Evolutionary conservation across 2,888 invertebrate genomes (phyloP).

Genomic region (Andrena trimmerana): DNA sequence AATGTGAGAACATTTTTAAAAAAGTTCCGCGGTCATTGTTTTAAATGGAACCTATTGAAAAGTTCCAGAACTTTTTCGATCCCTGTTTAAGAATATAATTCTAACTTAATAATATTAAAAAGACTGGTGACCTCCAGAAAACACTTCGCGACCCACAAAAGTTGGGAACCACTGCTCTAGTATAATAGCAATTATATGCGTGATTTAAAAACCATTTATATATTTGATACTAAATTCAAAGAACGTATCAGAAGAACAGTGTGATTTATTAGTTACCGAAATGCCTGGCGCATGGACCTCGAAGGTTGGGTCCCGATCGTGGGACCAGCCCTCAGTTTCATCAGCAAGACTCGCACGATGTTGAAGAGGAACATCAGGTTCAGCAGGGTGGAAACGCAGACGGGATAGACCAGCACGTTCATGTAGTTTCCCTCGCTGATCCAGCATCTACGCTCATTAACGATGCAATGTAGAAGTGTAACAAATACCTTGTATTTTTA

Average conservation of each 20-base stretch:
- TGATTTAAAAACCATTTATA: too few relatives aligned
- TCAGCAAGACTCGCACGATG: slow-evolving; percentile 94
- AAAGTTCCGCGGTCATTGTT: too few relatives aligned
- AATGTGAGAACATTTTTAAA: too few relatives aligned
- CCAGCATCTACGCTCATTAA: slow-evolving; percentile 89
- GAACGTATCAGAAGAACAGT: slow-evolving; percentile 1
- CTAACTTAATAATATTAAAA: too few relatives aligned
- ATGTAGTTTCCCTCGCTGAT: slow-evolving; percentile 90
- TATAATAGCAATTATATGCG: too few relatives aligned
- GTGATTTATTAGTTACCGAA: slow-evolving; percentile 86
- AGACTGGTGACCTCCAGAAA: too few relatives aligned
- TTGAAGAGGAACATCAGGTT: slow-evolving; percentile 95
- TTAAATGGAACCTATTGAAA: too few relatives aligned
- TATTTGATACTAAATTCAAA: not conserved
- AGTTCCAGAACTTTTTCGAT: too few relatives aligned
- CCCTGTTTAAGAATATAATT: too few relatives aligned
- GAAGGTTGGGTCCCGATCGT: slow-evolving; percentile 88
- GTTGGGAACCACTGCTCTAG: too few relatives aligned
- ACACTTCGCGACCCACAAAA: too few relatives aligned
- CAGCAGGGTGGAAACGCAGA: slow-evolving; percentile 92
- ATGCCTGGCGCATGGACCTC: slow-evolving; percentile 91
- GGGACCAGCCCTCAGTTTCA: slow-evolving; percentile 92
- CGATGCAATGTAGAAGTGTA: not conserved
- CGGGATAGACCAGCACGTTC: slow-evolving; percentile 91
- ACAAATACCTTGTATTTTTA: not conserved